Conservation (phyloP, 2,888 invertebrate genomes). For the Cryptus viduatorius region DNA sequence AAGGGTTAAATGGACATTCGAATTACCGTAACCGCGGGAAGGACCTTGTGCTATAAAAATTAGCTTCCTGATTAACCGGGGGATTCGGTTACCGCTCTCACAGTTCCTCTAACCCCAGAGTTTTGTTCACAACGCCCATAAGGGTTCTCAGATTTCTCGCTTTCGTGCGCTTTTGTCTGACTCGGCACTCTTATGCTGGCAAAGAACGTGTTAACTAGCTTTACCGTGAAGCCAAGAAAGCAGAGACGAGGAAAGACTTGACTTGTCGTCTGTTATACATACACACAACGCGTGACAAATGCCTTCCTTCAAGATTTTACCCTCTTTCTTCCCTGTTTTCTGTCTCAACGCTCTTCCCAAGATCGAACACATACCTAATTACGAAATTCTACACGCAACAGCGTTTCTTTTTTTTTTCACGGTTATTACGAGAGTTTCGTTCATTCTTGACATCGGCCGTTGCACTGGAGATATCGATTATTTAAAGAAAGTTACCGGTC, state of each 20-base stretch:
- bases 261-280: not conserved
- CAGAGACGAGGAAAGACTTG: conserved; percentile 2
- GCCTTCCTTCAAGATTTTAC: conserved; percentile 13
- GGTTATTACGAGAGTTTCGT: not conserved
- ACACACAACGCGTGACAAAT: conserved; percentile 14
- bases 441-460: not conserved
- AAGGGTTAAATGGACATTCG: not conserved
- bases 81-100: conserved; percentile 9
- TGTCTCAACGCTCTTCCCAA: not conserved
- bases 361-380: conserved; percentile 44
- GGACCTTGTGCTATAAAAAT: conserved; percentile 20
- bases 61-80: conserved; percentile 10
- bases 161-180: conserved; percentile 32
- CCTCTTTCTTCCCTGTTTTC: conserved; percentile 6
- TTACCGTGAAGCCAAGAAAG: conserved; percentile 13
- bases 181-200: not conserved
- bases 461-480: conserved; percentile 7
- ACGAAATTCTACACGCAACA: conserved; percentile 32
- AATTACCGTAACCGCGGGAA: conserved; percentile 12
- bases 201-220: conserved; percentile 30
- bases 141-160: conserved; percentile 37
- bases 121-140: not conserved
- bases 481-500: conserved; percentile 43
- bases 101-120: not conserved
- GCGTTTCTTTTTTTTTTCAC: conserved; percentile 3